Evolutionary conservation across 2,888 invertebrate species (phyloP), one percentile per base, ranked within the genome.

Genomic region (Latrodectus elegans): DNA sequence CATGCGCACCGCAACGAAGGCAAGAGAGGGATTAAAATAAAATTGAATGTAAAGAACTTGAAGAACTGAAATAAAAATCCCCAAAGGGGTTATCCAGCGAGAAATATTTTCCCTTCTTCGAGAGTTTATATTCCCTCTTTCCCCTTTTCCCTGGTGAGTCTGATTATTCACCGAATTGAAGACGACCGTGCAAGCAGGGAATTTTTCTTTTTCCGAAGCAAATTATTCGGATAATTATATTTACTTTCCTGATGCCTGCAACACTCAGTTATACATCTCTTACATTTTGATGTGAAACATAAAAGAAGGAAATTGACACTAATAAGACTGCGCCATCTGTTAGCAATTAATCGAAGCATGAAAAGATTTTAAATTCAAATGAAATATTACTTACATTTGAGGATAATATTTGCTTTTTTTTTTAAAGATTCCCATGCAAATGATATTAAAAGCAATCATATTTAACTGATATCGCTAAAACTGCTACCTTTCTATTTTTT

Each of bases 161-260:
- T 84, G 83, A 84, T 84, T 84, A 77, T 77, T 77, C 72, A 74
- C n/a, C 74, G 51, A 82, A 84, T 72, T 84, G 76, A 70, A 76
- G 76, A 76, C 76, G 49, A 51, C 52, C 60, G 55, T 38, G 22
- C 51, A 12, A 17, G n/a, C 51, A 38, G 9, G 14, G 11, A 8
- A 64, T 14, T 67, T 67, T 17, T 76, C 49, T 10, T 67, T 77
- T 55, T 38, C 67, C 22, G 71, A 71, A 73, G 78, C 65, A 78
- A 84, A 84, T 84, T 84, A 78, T 77, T 78, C 73, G 72, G 38
- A 73, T 84, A 84, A 84, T 84, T 84, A 73, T 78, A 73, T 75
- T 76, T 76, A 26, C 26, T 53, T 15, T 82, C 75, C 64, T 60
- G 70, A 67, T 26, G 60, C 4, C 38, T 26, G 53, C 52, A n/a